A percentile compares a stretch with the other conserved stretches of the same genome.
These are phyloP conservation scores for Cherax destructor DNA, from an alignment of 1,140 invertebrate species.

Conservation along the genomic window DNA sequence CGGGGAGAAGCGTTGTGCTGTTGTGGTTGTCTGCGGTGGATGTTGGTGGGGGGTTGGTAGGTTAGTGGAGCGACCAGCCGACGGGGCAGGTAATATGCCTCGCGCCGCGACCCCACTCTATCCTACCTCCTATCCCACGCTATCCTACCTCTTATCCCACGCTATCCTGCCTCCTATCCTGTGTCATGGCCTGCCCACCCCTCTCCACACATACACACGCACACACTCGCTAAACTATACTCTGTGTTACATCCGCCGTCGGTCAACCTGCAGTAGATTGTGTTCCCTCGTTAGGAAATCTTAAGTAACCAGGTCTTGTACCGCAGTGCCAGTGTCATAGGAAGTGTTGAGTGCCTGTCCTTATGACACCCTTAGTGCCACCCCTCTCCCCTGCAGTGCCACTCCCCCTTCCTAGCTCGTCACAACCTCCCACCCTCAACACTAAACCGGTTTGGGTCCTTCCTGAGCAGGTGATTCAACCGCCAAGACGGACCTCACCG, in stretches of 20 bases:
- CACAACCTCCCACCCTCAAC: neutral
- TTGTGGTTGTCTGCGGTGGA: slow-evolving; percentile 8
- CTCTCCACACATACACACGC: neutral
- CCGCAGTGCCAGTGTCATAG: neutral
- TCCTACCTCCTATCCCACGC: no score
- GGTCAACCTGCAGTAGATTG: no score
- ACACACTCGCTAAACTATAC: neutral
- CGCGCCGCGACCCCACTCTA: no score
- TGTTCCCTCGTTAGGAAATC: neutral
- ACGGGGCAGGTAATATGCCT: no score
- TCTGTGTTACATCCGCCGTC: no score
- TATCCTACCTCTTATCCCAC: no score
- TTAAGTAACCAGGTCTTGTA: neutral
- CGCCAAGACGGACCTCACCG: neutral
- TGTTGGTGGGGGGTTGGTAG: slow-evolving; percentile 37
- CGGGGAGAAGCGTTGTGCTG: slow-evolving; percentile 10
- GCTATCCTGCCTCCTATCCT: no score
- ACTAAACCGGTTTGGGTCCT: neutral
- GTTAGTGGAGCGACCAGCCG: neutral
- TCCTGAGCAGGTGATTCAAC: neutral
- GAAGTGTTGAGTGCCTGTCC: neutral
- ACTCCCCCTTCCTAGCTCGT: no score
- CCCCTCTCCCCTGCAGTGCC: no score
- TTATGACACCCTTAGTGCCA: neutral
- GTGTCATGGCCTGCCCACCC: neutral